Conservation (phyloP, 2,113 vertebrate genomes). For the Mesocricetus auratus region DNA sequence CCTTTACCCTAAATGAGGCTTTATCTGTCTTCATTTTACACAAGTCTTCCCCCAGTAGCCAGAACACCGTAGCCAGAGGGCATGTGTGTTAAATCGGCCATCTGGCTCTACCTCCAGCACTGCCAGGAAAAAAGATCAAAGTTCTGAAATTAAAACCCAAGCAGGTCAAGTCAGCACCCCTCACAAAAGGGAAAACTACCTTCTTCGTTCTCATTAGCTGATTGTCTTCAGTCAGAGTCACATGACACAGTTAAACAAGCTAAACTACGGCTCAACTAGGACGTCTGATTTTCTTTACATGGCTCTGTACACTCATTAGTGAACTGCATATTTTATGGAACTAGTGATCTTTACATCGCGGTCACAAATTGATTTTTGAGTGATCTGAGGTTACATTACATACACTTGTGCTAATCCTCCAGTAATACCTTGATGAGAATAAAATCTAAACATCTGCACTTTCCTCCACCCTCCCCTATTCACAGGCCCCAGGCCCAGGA, state of each 20-base stretch:
- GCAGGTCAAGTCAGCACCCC: background rate
- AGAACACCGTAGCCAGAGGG: background rate
- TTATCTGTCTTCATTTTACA: background rate
- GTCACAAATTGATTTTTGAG: slow-evolving; percentile 2
- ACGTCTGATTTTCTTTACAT: background rate
- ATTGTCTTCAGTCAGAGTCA: slow-evolving; percentile 26
- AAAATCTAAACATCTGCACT: background rate
- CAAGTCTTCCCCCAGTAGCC: background rate
- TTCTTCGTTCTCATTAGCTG: slow-evolving; percentile 1
- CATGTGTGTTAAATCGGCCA: background rate
- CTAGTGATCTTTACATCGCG: background rate
- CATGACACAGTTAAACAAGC: background rate
- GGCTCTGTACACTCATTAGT: background rate
- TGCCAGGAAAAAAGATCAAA: background rate
- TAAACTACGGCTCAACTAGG: slow-evolving; percentile 2
- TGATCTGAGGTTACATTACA: background rate
- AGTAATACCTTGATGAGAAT: slow-evolving; percentile 1
- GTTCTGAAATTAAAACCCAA: slow-evolving; percentile 17
- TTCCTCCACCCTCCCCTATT: background rate
- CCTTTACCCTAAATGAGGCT: background rate
- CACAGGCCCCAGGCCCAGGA: background rate
- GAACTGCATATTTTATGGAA: slow-evolving; percentile 4
- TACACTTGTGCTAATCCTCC: background rate
- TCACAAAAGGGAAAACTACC: background rate
- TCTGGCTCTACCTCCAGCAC: background rate